Evolutionary conservation across 2,797 vertebrate species (phyloP).

Genomic region (Crocidura indochinensis): DNA sequence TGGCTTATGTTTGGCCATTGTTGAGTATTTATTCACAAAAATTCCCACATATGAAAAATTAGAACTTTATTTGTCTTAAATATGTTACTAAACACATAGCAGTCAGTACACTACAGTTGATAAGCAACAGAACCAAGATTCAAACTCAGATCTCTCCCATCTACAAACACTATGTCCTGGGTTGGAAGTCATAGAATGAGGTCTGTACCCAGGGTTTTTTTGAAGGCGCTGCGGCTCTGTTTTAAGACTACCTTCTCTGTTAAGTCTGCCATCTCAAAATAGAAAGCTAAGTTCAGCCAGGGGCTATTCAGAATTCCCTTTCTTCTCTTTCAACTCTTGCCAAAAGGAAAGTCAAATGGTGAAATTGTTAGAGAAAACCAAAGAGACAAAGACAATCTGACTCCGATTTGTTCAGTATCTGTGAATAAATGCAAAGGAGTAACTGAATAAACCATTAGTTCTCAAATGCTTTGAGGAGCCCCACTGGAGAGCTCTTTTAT

Average conservation of each 20-base stretch:
- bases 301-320: conserved; percentile 52
- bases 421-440: conserved; percentile 63
- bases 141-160: neutral
- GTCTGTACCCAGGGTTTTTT: neutral
- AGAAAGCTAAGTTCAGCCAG: conserved; percentile 62
- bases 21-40: conserved; percentile 40
- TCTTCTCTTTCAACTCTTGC: conserved; percentile 60
- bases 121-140: neutral
- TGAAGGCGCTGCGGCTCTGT: neutral
- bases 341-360: conserved; percentile 66
- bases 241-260: neutral
- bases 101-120: neutral
- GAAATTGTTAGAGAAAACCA: conserved; percentile 63
- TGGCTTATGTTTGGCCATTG: conserved; percentile 29
- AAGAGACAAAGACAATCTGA: conserved; percentile 66
- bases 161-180: neutral
- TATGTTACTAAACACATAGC: neutral
- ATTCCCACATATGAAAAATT: neutral
- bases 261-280: conserved; percentile 55
- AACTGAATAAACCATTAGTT: conserved; percentile 64
- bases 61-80: conserved; percentile 36
- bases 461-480: conserved; percentile 53
- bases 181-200: neutral
- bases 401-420: conserved; percentile 53
- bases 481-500: conserved; percentile 52